Evolutionary conservation across 2,888 invertebrate genomes (phyloP).

Genomic region (Stomorhina lunata): DNA sequence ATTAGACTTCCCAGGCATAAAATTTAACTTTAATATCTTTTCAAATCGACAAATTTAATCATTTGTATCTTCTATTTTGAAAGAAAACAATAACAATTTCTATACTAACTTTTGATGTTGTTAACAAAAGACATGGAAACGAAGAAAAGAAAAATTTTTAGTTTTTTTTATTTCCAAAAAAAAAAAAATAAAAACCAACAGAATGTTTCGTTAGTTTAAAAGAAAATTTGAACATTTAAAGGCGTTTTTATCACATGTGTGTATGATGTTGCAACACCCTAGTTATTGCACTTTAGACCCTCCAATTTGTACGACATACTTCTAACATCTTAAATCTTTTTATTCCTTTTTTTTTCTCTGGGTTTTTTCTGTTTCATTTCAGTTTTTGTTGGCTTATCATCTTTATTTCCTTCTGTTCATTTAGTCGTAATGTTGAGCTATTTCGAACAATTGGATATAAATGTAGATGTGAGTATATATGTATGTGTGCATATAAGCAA

Average conservation of each 20-base stretch:
- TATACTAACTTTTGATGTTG: slow-evolving; percentile 25
- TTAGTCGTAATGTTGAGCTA: slow-evolving; percentile 46
- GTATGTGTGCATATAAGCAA: background rate
- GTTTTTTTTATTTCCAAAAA: slow-evolving; percentile 2
- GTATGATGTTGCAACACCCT: slow-evolving; percentile 26
- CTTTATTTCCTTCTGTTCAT: slow-evolving; percentile 47
- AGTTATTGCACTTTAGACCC: slow-evolving; percentile 48
- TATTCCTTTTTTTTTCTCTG: background rate
- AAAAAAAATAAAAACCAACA: slow-evolving; percentile 4
- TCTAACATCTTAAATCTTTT: slow-evolving; percentile 26
- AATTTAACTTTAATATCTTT: no score
- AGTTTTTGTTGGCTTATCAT: slow-evolving; percentile 47
- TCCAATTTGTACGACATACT: slow-evolving; percentile 50
- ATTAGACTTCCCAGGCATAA: no score
- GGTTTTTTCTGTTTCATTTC: background rate
- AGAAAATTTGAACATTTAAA: slow-evolving; percentile 17
- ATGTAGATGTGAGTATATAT: background rate
- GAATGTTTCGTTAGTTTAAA: slow-evolving; percentile 32
- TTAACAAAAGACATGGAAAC: slow-evolving; percentile 2
- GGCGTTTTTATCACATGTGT: slow-evolving; percentile 47
- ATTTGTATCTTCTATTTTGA: no score
- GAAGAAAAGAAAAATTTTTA: background rate
- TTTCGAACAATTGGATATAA: slow-evolving; percentile 20
- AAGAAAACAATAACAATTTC: slow-evolving; percentile 4
- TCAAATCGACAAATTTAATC: no score